Evolutionary conservation across 2,113 vertebrate species (phyloP).

Genomic region (Microcebus jonahi): DNA sequence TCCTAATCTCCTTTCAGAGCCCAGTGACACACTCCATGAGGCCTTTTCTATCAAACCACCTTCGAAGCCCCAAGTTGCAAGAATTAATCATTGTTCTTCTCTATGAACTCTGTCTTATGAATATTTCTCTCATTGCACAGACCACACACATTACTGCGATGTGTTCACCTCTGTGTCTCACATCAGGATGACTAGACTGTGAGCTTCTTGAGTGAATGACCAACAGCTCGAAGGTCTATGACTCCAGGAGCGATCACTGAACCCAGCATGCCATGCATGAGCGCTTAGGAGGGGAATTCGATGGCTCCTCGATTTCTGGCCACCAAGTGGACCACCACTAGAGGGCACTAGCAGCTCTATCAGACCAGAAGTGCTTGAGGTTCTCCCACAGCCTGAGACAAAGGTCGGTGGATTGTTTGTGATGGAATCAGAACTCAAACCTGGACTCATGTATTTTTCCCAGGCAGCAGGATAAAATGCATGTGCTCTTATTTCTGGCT

Average conservation of each 20-base stretch:
- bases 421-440: neutral
- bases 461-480: neutral
- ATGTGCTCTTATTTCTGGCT: neutral
- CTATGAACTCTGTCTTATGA: neutral
- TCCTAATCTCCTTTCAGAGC: neutral
- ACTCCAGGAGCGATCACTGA: neutral
- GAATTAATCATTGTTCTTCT: neutral
- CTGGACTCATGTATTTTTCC: neutral
- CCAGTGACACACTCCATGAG: neutral
- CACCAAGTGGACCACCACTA: neutral
- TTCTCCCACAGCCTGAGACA: neutral
- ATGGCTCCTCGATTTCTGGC: neutral
- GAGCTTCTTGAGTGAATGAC: neutral
- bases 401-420: too few species aligned
- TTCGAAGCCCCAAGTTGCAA: neutral
- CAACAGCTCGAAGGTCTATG: neutral
- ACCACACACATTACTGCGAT: neutral
- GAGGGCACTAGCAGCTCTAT: slow-evolving; percentile 3
- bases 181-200: neutral
- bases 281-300: neutral
- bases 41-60: neutral
- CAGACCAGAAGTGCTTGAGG: neutral
- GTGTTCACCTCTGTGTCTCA: neutral
- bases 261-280: fast-evolving
- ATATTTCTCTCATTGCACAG: neutral